phyloP scores from a whole-genome alignment of 2,888 invertebrate genomes.

The Agrochola circellaris region DNA sequence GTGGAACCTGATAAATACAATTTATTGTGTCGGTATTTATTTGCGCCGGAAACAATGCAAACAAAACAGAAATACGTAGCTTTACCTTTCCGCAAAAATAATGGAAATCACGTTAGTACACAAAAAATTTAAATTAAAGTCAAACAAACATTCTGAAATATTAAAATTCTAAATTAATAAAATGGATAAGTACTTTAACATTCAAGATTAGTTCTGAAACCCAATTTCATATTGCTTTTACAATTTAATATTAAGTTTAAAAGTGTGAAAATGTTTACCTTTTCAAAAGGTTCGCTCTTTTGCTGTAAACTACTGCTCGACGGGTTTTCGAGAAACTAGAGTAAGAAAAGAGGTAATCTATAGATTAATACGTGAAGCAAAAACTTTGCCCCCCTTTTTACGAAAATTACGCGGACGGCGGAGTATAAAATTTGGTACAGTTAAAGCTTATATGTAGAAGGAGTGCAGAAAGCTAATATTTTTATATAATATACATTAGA shows the following conservation, averaged over 20 bases:
- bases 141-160: neutral
- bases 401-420: too few relatives aligned
- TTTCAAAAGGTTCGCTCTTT: neutral
- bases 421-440: too few relatives aligned
- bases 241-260: neutral
- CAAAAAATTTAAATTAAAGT: neutral
- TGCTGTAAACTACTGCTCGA: neutral
- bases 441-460: too few relatives aligned
- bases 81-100: neutral
- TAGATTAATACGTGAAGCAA: too few relatives aligned
- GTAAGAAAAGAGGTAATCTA: slow-evolving; percentile 21
- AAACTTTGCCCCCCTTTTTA: too few relatives aligned
- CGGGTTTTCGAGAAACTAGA: neutral
- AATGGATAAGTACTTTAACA: neutral
- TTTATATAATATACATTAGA: too few relatives aligned
- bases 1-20: slow-evolving; percentile 24
- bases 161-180: slow-evolving; percentile 4
- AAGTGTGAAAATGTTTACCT: slow-evolving; percentile 2
- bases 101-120: neutral
- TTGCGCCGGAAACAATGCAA: neutral
- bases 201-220: slow-evolving; percentile 7
- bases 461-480: too few relatives aligned
- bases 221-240: slow-evolving; percentile 9
- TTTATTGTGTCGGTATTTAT: slow-evolving; percentile 23
- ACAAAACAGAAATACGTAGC: neutral